Base-by-base conservation (phyloP, 1,140 invertebrate species). In the Philaenus spumarius region DNA sequence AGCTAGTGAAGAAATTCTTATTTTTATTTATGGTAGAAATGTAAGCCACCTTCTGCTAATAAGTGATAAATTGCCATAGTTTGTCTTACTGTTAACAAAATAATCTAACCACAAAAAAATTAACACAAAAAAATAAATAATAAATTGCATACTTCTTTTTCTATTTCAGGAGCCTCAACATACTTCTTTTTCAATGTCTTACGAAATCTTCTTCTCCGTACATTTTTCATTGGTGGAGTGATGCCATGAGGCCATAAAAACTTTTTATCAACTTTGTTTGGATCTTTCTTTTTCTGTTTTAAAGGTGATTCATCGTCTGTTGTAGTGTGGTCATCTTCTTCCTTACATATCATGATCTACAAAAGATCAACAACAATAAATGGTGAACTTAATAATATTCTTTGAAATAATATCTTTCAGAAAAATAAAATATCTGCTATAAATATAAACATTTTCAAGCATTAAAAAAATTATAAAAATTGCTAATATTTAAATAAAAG, bases 121-220 rank as follows among this genome's bases (percentile, higher is more conserved):
- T n/a, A n/a, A n/a, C n/a, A 53, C 5, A 24, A 15, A 45, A 20
- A 15, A 9, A 34, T 20, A 2, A 47, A 43, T 30, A 37, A 50
- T 24, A 30, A 40, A 15, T 50, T 20, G 6, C 43, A 17, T 0
- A 91, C 86, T 79, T 98, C 95, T 73, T 97, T 98, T 71, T 98
- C 96, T 65, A 98, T 95, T 77, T 98, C 95, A 1, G 94, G 94
- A 45, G 93, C 92, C 75, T 98, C 96, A 1, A 95, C 88, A 75
- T 93, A 95, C 66, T 98, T 98, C 74, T 98, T 97, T 68, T 93
- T 94, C 14, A 98, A 74, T 0, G 93, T 97, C 78, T 97, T 97
- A 43, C 95, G 80, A 68, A 98, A 98, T 63, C 96, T 80, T 62
- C 93, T 79, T 64, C 90, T 91, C 14, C 94, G 78, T 0, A 96